Base-by-base conservation (phyloP, 2,113 vertebrate genomes). In the Thamnaconus septentrionalis region DNA sequence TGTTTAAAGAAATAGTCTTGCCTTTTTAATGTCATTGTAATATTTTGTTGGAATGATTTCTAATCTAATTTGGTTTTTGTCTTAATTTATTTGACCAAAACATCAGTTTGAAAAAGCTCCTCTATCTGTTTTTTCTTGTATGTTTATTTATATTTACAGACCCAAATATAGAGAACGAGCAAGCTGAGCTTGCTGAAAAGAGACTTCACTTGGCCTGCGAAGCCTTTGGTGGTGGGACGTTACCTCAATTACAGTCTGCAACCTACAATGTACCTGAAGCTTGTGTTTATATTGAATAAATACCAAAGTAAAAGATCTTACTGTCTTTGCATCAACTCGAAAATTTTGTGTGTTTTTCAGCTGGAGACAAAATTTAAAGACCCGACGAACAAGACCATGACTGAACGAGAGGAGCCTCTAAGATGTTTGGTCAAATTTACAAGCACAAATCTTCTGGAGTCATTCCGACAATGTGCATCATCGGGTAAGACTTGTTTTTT, bases 311-410 rank as follows among this genome's bases (percentile, higher is more conserved):
- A 18, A 56, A 41, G 8, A 43, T n/a, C 4, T 41, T 4, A 52
- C 59, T 56, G 18, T 0, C 55, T 52, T 54, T 62, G 41, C 56
- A 31, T 31, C 18, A 31, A 31, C 18, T 31, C 1, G 18, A 31
- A 31, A 31, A 2, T 31, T 31, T 31, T 31, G 18, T 31, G 18
- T 12, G 59, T 59, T 75, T 48, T 7, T 65, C 83, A 99, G 97
- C 91, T 98, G 76, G 94, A 98, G 81, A 99, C 96, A 0, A 92
- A 86, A 83, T 97, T 95, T 89, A 93, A 73, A 91, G 90, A 91
- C 75, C 70, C 86, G 50, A 71, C 75, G 45, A 79, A 84, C 48
- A 51, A 72, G 46, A 85, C 86, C 64, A 83, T 95, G 76, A 69
- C 88, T 8, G 85, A 88, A 49, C 84, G 86, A 47, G 76, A 88